Evolutionary conservation across 1,140 invertebrate species (phyloP).

Genomic region (Kradibia gibbosae): DNA sequence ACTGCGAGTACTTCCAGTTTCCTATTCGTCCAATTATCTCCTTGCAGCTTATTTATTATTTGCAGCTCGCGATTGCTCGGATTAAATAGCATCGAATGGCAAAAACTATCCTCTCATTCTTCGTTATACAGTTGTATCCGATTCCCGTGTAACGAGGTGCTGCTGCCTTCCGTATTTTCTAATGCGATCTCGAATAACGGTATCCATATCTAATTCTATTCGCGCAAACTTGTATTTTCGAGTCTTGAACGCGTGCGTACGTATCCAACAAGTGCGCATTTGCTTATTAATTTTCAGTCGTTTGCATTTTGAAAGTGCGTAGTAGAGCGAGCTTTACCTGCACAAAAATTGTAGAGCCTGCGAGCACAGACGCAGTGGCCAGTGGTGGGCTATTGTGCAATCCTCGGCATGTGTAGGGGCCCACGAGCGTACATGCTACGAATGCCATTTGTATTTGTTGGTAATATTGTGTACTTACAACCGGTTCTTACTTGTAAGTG

Average conservation of each 20-base stretch:
- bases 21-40: no score
- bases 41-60: no score
- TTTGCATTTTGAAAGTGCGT: background rate
- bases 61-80: no score
- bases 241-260: background rate
- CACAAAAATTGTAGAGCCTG: background rate
- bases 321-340: background rate
- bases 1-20: no score
- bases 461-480: background rate
- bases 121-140: no score
- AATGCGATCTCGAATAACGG: background rate
- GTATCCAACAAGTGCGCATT: background rate
- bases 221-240: background rate
- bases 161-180: background rate
- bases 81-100: no score
- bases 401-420: background rate
- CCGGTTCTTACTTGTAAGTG: no score
- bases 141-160: no score
- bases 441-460: background rate
- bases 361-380: background rate
- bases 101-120: no score
- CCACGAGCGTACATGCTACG: no score
- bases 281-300: background rate
- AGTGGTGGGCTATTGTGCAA: background rate
- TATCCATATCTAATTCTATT: background rate